phyloP scores from a whole-genome alignment of 1,140 invertebrate genomes.

The Drosophila trapezifrons region DNA sequence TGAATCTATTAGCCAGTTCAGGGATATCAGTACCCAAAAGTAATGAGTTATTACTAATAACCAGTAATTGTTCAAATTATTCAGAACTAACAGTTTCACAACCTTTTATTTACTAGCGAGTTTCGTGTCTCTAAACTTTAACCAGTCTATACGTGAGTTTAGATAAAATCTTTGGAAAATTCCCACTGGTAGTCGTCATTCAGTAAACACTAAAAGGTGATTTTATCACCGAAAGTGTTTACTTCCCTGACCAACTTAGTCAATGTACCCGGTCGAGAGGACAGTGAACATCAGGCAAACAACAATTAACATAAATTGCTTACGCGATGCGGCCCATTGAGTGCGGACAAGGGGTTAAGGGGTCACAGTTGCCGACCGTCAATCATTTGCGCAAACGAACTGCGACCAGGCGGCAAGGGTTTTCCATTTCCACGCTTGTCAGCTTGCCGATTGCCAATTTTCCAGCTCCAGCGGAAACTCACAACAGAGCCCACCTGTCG shows the following conservation, averaged over 20 bases:
- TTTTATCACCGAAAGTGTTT: background rate
- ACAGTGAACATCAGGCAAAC: constrained; percentile 19
- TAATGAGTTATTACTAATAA: no score
- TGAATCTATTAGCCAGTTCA: no score
- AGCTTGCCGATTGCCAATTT: constrained; percentile 13
- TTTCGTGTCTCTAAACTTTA: background rate
- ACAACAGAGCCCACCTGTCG: constrained; percentile 59
- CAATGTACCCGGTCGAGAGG: constrained; percentile 4
- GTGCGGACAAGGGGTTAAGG: constrained; percentile 53
- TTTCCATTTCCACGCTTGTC: constrained; percentile 33
- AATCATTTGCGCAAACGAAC: constrained; percentile 69
- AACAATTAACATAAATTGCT: constrained; percentile 76
- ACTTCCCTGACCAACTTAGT: background rate
- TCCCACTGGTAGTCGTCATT: constrained; percentile 5
- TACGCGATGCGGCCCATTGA: constrained; percentile 63
- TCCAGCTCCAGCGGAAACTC: constrained; percentile 26
- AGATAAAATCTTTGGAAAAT: background rate
- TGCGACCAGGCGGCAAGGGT: constrained; percentile 45
- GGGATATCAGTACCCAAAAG: background rate
- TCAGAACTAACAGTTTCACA: background rate
- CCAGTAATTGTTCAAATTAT: background rate
- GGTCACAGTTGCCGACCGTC: constrained; percentile 48
- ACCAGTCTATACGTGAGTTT: background rate
- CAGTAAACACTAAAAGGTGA: constrained; percentile 1
- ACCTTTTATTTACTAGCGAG: background rate